phyloP scores from a whole-genome alignment of 1,140 invertebrate species.

The Drosophila asahinai region DNA sequence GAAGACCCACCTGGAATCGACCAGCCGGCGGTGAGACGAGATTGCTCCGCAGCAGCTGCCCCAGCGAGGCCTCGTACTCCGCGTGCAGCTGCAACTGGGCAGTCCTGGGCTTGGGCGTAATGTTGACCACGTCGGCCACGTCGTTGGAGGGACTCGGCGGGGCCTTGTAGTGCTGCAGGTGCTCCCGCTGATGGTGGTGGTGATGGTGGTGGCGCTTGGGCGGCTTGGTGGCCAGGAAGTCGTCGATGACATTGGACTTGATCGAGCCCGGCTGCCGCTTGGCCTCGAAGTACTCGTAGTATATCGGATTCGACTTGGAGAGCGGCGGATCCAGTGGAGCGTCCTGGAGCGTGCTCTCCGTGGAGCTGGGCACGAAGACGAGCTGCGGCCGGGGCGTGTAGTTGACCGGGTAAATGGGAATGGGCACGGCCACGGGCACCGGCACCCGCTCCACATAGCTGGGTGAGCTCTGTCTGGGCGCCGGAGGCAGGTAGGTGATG shows the following conservation, averaged over 20 bases:
- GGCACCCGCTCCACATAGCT: slow-evolving; percentile 74
- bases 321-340: slow-evolving; percentile 43
- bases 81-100: slow-evolving; percentile 57
- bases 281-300: slow-evolving; percentile 84
- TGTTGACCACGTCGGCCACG: slow-evolving; percentile 70
- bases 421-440: slow-evolving; percentile 75
- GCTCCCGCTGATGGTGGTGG: slow-evolving; percentile 16
- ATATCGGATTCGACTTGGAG: slow-evolving; percentile 82
- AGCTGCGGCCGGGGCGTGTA: slow-evolving; percentile 60
- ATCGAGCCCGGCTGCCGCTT: slow-evolving; percentile 65
- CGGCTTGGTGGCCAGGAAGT: slow-evolving; percentile 70
- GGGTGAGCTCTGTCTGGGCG: slow-evolving; percentile 18
- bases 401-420: slow-evolving; percentile 76
- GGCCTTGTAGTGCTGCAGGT: slow-evolving; percentile 55
- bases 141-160: slow-evolving; percentile 58
- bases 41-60: slow-evolving; percentile 57
- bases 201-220: slow-evolving; percentile 63
- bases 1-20: slow-evolving; percentile 24
- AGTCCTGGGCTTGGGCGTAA: slow-evolving; percentile 84
- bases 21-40: slow-evolving; percentile 43
- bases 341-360: slow-evolving; percentile 39
- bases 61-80: slow-evolving; percentile 65
- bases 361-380: slow-evolving; percentile 70
- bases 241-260: slow-evolving; percentile 70
- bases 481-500: slow-evolving; percentile 48